phyloP scores from a whole-genome alignment of 2,888 invertebrate genomes.

The Byasa hedistus region DNA sequence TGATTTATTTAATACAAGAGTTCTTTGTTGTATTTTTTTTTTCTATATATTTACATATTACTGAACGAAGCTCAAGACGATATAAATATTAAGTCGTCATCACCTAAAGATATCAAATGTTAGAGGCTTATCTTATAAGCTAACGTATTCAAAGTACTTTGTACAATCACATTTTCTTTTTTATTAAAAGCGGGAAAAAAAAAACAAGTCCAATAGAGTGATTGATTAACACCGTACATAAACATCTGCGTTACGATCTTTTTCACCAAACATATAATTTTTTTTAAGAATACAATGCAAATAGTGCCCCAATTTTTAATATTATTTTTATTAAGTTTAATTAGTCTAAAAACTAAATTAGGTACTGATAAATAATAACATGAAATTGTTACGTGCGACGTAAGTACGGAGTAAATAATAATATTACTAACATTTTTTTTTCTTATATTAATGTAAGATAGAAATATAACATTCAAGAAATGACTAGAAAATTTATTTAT shows the following conservation, averaged over 20 bases:
- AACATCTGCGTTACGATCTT: too few relatives aligned
- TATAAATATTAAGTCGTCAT: not conserved
- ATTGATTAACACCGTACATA: not conserved
- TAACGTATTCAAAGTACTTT: constrained; percentile 1
- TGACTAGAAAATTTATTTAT: not conserved
- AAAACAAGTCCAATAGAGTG: not conserved
- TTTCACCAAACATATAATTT: too few relatives aligned
- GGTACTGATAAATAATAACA: too few relatives aligned
- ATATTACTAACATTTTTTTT: not conserved
- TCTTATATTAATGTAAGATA: not conserved
- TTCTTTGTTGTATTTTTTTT: constrained; percentile 6
- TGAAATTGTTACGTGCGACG: not conserved
- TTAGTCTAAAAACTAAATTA: too few relatives aligned
- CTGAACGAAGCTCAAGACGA: constrained; percentile 10
- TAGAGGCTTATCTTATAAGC: constrained; percentile 10
- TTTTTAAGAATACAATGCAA: too few relatives aligned
- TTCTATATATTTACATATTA: constrained; percentile 17
- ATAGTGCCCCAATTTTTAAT: too few relatives aligned
- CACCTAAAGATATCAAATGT: constrained; percentile 1
- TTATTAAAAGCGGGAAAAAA: not conserved
- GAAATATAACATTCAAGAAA: not conserved
- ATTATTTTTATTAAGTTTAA: too few relatives aligned
- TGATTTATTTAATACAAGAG: constrained; percentile 10
- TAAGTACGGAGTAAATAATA: not conserved
- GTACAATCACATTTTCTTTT: constrained; percentile 2